Evolutionary conservation across 1,140 invertebrate species (phyloP).

Genomic region (Nephila pilipes): DNA sequence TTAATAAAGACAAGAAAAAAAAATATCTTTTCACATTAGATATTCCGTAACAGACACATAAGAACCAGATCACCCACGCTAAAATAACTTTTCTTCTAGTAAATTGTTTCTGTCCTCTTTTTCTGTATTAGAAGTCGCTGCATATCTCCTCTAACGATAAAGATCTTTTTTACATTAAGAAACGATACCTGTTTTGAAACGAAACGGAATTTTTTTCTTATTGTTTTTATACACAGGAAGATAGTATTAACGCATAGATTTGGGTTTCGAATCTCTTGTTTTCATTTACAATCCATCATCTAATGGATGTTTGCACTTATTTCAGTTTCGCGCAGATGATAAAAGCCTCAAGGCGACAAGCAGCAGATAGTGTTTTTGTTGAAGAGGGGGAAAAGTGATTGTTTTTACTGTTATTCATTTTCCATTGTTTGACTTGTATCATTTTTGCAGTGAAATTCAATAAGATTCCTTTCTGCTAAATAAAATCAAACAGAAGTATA

Average conservation of each 20-base stretch:
- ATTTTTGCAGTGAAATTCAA: not conserved
- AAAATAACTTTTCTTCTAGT: not conserved
- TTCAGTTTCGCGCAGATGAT: not conserved
- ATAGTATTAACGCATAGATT: not conserved
- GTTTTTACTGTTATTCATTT: not conserved
- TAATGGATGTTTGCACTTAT: not conserved
- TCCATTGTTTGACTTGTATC: not conserved
- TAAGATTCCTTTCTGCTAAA: not conserved
- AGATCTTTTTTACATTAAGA: not conserved
- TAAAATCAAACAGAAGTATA: not conserved
- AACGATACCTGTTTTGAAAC: not conserved
- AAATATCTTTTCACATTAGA: not conserved
- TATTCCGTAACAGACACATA: not conserved
- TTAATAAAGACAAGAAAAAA: not conserved
- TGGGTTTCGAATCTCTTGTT: not conserved
- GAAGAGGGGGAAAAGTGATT: not conserved
- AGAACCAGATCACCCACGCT: conserved; percentile 12
- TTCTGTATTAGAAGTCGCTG: not conserved
- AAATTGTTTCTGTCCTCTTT: conserved; percentile 1
- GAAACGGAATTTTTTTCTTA: not conserved
- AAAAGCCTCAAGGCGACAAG: not conserved
- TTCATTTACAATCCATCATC: not conserved
- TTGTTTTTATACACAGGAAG: not conserved
- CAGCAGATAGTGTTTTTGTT: not conserved
- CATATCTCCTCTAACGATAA: not conserved